Percentiles rank a stretch among this genome's conserved stretches.
phyloP scores from a whole-genome alignment of 2,797 vertebrate genomes.

The Tapera naevia region DNA sequence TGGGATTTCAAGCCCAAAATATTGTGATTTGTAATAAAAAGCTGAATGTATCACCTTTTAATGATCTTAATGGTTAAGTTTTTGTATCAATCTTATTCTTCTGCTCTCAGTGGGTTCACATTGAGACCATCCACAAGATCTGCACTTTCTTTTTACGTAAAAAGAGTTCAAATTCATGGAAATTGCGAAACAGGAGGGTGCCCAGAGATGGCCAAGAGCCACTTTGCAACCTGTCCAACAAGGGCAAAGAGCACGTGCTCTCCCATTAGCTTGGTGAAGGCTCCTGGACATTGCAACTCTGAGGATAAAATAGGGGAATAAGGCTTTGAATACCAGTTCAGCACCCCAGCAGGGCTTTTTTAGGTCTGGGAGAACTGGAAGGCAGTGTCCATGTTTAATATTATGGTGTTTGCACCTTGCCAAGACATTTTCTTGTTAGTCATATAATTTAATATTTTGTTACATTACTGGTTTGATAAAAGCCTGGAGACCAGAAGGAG shows the following conservation, averaged over 20 bases:
- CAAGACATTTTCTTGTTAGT: not conserved
- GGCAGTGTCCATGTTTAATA: accelerated
- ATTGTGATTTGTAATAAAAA: not conserved
- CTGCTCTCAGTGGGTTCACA: not conserved
- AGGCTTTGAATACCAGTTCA: not conserved
- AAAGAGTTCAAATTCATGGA: not conserved
- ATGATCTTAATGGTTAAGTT: not conserved
- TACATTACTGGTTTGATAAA: not conserved
- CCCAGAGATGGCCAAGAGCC: not conserved
- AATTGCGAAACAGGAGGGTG: not conserved
- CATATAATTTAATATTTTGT: not conserved
- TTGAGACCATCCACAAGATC: not conserved
- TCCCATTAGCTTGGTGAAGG: not conserved
- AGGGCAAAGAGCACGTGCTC: not conserved
- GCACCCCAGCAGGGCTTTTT: not conserved
- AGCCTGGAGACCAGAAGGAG: not conserved
- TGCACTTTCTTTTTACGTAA: not conserved
- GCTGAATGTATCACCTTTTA: not conserved
- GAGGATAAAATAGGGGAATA: not conserved
- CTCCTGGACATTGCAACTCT: not conserved
- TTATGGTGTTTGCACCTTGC: not conserved
- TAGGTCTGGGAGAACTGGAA: not conserved
- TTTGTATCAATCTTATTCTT: accelerated
- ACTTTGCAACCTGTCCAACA: not conserved
- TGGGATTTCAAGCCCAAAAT: not conserved